These are phyloP conservation scores for Austrolebias charrua DNA, from an alignment of 2,797 vertebrate species.

Conservation along the genomic window DNA sequence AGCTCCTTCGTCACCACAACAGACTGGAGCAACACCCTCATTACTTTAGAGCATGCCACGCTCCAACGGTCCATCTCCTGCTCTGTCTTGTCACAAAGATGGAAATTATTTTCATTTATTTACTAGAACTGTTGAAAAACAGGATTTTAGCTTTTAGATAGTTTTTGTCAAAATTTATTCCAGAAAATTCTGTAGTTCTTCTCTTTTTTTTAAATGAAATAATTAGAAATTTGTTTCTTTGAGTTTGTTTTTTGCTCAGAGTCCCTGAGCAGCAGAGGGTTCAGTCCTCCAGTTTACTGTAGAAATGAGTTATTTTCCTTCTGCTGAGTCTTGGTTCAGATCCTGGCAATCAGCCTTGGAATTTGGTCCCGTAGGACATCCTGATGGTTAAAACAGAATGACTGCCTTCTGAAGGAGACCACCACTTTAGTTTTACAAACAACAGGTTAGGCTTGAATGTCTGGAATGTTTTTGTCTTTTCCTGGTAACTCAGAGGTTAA, in stretches of 20 bases:
- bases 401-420: conserved; percentile 47
- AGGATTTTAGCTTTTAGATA: too few relatives aligned
- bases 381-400: conserved; percentile 70
- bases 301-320: conserved; percentile 62
- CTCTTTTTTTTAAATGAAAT: too few relatives aligned
- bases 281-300: conserved; percentile 36
- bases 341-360: conserved; percentile 61
- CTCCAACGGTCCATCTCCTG: too few relatives aligned
- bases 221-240: conserved; percentile 1
- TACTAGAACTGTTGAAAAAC: too few relatives aligned
- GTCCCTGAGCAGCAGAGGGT: conserved; percentile 18
- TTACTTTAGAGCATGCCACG: too few relatives aligned
- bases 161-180: too few relatives aligned
- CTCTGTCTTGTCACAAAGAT: too few relatives aligned
- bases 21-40: too few relatives aligned
- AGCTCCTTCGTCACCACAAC: too few relatives aligned
- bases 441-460: conserved; percentile 36
- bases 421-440: conserved; percentile 44
- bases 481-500: neutral
- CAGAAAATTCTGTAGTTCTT: too few relatives aligned
- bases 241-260: conserved; percentile 10
- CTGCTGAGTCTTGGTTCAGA: conserved; percentile 46
- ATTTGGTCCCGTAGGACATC: conserved; percentile 60
- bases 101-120: too few relatives aligned
- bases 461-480: conserved; percentile 11